Conservation (phyloP, 2,113 vertebrate genomes). For the Cyanoliseus patagonus region DNA sequence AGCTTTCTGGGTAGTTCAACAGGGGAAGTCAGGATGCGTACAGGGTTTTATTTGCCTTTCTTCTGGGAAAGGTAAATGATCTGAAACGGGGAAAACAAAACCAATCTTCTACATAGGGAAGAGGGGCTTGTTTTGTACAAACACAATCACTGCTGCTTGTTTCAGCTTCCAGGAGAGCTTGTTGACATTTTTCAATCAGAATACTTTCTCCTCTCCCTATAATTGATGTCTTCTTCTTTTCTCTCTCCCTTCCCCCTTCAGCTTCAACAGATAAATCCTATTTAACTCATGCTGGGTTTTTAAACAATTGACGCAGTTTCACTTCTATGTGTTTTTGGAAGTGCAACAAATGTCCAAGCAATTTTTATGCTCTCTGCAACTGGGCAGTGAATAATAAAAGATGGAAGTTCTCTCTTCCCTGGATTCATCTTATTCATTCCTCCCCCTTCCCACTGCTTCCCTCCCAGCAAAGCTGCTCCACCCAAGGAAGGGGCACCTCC, state of each 20-base stretch:
- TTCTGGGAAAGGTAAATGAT: background rate
- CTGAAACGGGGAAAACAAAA: background rate
- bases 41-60: background rate
- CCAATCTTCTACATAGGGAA: background rate
- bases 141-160: background rate
- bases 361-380: background rate
- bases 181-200: slow-evolving; percentile 44
- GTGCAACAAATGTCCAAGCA: background rate
- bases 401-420: background rate
- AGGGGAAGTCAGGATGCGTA: background rate
- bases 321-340: background rate
- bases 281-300: background rate
- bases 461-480: background rate
- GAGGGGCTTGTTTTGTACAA: slow-evolving; percentile 1
- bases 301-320: background rate
- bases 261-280: background rate
- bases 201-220: background rate
- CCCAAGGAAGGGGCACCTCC: background rate
- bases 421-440: background rate
- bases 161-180: slow-evolving; percentile 10
- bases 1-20: background rate
- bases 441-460: background rate
- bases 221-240: background rate
- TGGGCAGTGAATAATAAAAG: background rate
- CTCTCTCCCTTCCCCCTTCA: background rate